Conservation (phyloP, 37 sponge, comb jelly and placozoan species). For the Spongilla lacustris region DNA sequence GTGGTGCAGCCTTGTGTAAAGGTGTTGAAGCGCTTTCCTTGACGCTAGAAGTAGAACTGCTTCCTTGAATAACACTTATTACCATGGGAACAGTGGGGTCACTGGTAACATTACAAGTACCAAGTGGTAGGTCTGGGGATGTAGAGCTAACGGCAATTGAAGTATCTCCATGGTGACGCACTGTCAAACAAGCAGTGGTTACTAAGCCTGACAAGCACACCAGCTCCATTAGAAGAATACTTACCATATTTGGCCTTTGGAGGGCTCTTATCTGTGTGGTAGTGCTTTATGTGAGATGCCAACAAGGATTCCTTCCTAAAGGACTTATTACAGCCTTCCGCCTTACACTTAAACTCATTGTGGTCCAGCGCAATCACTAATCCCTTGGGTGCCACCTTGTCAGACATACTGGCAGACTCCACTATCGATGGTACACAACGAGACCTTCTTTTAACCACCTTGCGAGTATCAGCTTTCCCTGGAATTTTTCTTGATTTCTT, state of each 20-base stretch:
- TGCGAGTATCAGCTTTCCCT: background rate
- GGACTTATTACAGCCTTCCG: conserved; percentile 71
- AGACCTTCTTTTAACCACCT: background rate
- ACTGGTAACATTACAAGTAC: background rate
- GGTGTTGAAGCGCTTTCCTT: too few species aligned
- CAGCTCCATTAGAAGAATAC: too few species aligned
- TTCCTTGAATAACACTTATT: background rate
- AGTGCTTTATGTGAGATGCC: conserved; percentile 77
- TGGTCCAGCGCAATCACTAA: conserved; percentile 77
- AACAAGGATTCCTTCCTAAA: conserved; percentile 80
- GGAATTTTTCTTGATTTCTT: conserved; percentile 7
- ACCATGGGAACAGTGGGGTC: background rate
- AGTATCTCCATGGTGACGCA: background rate
- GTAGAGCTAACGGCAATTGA: background rate
- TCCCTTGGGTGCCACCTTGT: conserved; percentile 53
- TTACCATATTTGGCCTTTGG: background rate
- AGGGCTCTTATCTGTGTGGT: conserved; percentile 36
- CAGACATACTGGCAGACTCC: background rate
- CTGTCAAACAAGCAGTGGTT: background rate
- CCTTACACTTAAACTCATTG: conserved; percentile 78
- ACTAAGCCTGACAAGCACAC: background rate
- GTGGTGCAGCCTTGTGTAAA: too few species aligned
- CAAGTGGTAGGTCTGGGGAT: background rate
- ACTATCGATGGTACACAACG: too few species aligned
- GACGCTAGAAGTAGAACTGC: too few species aligned